Conservation (phyloP, 2,888 invertebrate genomes). For the Piscicola geometra region DNA sequence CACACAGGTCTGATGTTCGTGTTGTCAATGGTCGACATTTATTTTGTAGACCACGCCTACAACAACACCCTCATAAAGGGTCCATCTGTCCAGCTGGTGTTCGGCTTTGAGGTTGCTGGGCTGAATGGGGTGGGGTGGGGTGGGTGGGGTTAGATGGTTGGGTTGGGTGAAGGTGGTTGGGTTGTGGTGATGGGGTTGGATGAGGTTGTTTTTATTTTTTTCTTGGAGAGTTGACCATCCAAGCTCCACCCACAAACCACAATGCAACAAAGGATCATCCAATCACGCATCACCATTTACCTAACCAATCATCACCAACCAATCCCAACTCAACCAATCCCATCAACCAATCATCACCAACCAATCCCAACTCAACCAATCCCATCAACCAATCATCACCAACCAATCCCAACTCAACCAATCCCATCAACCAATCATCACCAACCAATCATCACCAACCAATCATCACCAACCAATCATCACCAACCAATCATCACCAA, state of each 20-base stretch:
- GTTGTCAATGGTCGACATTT: conserved; percentile 75
- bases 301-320: background rate
- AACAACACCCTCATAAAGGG: conserved; percentile 85
- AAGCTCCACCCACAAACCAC: background rate
- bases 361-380: no score
- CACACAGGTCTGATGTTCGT: conserved; percentile 61
- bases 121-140: no score
- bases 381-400: no score
- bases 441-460: no score
- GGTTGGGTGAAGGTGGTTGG: background rate
- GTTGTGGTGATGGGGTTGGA: background rate
- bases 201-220: background rate
- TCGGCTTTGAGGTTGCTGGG: conserved; percentile 78
- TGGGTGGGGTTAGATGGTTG: background rate
- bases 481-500: no score
- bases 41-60: conserved; percentile 88
- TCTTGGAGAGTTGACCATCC: background rate
- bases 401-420: no score
- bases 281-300: background rate
- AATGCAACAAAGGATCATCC: no score
- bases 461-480: no score
- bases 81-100: conserved; percentile 93
- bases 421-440: no score
- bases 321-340: no score
- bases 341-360: no score